These are phyloP conservation scores for Lepidochitona cinerea DNA, from an alignment of 2,888 invertebrate species.

Conservation along the genomic window DNA sequence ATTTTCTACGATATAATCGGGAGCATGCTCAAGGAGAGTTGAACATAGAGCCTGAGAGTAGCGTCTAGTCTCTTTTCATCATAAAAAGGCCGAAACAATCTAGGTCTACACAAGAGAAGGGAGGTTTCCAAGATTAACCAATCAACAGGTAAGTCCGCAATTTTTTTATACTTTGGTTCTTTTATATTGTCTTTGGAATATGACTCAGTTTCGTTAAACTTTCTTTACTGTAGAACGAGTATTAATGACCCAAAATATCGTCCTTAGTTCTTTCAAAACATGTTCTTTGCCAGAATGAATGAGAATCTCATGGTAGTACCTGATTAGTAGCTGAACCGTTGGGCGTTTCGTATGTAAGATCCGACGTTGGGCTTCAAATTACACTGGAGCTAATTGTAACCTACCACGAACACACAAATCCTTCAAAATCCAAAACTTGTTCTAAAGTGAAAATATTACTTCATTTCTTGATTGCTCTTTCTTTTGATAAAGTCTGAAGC, in stretches of 20 bases:
- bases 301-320: not conserved
- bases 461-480: not conserved
- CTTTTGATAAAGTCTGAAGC: not conserved
- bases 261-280: constrained; percentile 7
- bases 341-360: not conserved
- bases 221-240: not conserved
- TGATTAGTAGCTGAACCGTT: not conserved
- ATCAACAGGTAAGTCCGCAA: constrained; percentile 16
- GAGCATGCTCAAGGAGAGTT: too few relatives aligned
- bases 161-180: not conserved
- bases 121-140: constrained; percentile 1
- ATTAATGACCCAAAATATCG: constrained; percentile 7
- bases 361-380: not conserved
- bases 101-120: constrained; percentile 10
- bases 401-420: constrained; percentile 1
- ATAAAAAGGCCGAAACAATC: constrained; percentile 18
- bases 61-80: not conserved
- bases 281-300: constrained; percentile 8
- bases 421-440: not conserved
- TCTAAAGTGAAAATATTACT: not conserved
- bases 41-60: too few relatives aligned
- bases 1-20: too few relatives aligned
- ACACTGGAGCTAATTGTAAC: not conserved
- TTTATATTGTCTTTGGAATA: constrained; percentile 4
- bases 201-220: not conserved